A percentile compares a stretch with the other conserved stretches of the same genome.
Conservation (phyloP, 2,888 invertebrate genomes). For the Megalurothrips usitatus region DNA sequence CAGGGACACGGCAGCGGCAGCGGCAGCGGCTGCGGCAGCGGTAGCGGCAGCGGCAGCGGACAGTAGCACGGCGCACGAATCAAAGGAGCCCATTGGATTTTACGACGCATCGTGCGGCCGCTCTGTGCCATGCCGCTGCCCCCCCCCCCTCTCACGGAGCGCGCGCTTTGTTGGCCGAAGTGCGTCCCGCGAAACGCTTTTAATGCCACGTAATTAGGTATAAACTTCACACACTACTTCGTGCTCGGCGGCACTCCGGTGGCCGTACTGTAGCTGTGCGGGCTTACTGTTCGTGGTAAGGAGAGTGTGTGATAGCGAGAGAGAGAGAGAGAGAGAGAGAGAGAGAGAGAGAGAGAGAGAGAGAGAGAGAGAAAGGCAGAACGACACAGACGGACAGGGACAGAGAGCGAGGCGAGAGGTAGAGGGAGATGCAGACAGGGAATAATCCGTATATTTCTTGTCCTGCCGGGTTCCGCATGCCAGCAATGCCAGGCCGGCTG, state of each 20-base stretch:
- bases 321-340: no score
- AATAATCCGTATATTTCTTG: not conserved
- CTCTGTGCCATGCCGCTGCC: not conserved
- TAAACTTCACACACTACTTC: no score
- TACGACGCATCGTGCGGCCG: not conserved
- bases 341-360: no score
- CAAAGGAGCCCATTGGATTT: conserved; percentile 1
- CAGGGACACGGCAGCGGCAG: not conserved
- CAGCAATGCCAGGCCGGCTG: no score
- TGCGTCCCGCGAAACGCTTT: no score
- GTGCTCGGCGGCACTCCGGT: no score
- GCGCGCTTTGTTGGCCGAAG: not conserved
- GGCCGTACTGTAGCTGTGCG: no score
- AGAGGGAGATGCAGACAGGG: not conserved
- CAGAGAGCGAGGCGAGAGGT: not conserved
- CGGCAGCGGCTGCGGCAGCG: not conserved
- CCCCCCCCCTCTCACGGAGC: not conserved
- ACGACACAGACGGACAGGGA: not conserved
- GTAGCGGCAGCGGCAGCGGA: not conserved
- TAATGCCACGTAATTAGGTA: no score
- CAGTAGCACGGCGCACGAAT: not conserved
- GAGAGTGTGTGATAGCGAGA: no score
- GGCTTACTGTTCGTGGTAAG: no score
- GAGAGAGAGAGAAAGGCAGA: no score
- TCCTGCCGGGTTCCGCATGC: no score